Evolutionary conservation across 2,888 invertebrate species (phyloP).

Genomic region (Oligia latruncula): DNA sequence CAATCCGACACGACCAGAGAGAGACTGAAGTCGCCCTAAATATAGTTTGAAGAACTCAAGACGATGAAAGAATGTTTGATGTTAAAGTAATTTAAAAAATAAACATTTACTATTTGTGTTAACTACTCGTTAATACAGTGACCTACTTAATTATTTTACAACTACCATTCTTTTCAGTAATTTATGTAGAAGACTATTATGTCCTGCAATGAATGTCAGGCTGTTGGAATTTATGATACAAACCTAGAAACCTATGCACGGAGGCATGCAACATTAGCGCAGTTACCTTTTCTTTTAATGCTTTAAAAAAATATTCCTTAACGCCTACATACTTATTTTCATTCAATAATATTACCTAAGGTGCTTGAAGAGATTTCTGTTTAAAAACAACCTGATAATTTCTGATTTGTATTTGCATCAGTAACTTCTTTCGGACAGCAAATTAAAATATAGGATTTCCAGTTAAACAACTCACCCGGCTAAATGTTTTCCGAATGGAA

Average conservation of each 20-base stretch:
- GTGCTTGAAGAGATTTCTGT: background rate
- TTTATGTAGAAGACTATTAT: constrained; percentile 5
- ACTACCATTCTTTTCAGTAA: constrained; percentile 13
- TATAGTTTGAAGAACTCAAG: background rate
- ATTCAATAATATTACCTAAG: background rate
- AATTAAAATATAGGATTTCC: constrained; percentile 70
- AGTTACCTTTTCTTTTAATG: background rate
- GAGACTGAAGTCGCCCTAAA: too few species aligned
- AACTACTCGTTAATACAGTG: background rate
- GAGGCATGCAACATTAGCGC: background rate
- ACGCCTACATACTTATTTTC: background rate
- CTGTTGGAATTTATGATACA: constrained; percentile 15
- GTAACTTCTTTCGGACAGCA: constrained; percentile 58
- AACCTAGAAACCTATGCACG: background rate
- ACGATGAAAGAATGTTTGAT: background rate
- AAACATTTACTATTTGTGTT: too few species aligned
- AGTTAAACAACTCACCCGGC: constrained; percentile 69
- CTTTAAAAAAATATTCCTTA: too few species aligned
- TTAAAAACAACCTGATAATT: constrained; percentile 25
- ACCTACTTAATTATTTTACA: background rate
- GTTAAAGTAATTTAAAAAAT: background rate
- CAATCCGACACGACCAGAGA: too few species aligned
- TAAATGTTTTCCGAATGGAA: constrained; percentile 70
- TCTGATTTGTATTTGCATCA: constrained; percentile 62
- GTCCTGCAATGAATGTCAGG: background rate